Percentiles rank a stretch among this genome's conserved stretches.
phyloP scores from a whole-genome alignment of 2,113 vertebrate species.

The Potamarius usumacintae region DNA sequence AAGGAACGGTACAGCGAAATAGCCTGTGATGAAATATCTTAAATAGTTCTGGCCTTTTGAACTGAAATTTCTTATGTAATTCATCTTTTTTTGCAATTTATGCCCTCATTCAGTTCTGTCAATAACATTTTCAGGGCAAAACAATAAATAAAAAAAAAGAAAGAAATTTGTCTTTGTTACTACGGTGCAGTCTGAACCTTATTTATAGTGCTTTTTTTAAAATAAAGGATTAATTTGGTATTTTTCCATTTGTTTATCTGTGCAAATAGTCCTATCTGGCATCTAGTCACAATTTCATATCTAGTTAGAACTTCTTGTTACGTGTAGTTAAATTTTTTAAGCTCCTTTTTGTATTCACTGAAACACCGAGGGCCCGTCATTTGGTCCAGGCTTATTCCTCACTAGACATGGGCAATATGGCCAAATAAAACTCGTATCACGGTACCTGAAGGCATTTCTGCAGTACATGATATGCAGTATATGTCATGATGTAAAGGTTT shows the following conservation, averaged over 20 bases:
- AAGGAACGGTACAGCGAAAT: neutral
- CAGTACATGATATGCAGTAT: neutral
- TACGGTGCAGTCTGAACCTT: neutral
- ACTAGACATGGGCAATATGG: neutral
- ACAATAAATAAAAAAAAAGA: neutral
- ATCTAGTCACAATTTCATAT: no score
- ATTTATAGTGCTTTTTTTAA: no score
- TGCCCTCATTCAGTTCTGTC: neutral
- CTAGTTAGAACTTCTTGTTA: no score
- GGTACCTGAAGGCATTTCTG: neutral
- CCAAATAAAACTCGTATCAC: neutral
- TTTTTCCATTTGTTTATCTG: neutral
- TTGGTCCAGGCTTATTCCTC: neutral
- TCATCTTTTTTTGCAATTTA: neutral
- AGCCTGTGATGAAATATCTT: neutral
- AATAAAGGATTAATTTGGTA: neutral
- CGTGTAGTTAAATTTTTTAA: neutral
- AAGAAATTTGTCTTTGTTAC: neutral
- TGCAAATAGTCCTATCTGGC: neutral
- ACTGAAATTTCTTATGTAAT: conserved; percentile 12
- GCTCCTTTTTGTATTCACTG: neutral
- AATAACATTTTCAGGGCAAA: neutral
- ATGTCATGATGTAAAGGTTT: neutral
- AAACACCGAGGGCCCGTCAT: neutral
- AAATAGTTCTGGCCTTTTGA: conserved; percentile 13